Conservation (phyloP, 1,140 invertebrate genomes). For the Odontomachus brunneus region DNA sequence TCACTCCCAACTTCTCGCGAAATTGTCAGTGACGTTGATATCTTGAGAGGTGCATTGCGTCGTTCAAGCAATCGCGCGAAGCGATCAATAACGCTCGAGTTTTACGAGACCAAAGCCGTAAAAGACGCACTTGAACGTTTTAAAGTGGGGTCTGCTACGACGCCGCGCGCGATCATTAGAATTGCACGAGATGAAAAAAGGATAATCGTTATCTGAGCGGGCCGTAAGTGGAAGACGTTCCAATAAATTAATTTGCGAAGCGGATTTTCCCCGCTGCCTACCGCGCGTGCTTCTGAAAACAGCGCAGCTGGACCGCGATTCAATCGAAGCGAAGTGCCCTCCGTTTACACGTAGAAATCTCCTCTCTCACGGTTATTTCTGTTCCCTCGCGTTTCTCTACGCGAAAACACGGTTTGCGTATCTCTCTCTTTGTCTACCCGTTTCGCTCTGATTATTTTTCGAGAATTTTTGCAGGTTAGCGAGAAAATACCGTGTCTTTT, state of each 20-base stretch:
- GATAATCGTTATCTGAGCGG: slow-evolving; percentile 22
- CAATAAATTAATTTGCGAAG: slow-evolving; percentile 66
- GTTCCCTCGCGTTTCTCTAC: no score
- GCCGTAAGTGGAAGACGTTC: slow-evolving; percentile 19
- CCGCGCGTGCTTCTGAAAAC: slow-evolving; percentile 23
- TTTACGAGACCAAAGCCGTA: slow-evolving; percentile 49
- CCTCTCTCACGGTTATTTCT: neutral
- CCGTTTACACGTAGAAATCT: slow-evolving; percentile 10
- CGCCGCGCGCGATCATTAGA: slow-evolving; percentile 53
- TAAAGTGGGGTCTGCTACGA: slow-evolving; percentile 29
- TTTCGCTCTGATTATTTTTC: no score
- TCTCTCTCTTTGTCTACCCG: no score
- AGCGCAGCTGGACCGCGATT: neutral
- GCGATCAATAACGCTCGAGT: slow-evolving; percentile 54
- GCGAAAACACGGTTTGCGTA: no score
- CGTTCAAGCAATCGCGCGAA: slow-evolving; percentile 29
- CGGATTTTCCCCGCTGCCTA: slow-evolving; percentile 24
- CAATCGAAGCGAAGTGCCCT: slow-evolving; percentile 25
- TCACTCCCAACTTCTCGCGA: no score
- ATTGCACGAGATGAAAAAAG: slow-evolving; percentile 48
- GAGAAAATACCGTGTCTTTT: no score
- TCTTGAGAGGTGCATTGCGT: neutral
- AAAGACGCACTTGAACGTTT: slow-evolving; percentile 27
- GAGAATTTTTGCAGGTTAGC: no score
- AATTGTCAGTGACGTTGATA: neutral